Evolutionary conservation across 2,888 invertebrate genomes (phyloP), one percentile per base, ranked within the genome.

Genomic region (Flexamia atlantica): DNA sequence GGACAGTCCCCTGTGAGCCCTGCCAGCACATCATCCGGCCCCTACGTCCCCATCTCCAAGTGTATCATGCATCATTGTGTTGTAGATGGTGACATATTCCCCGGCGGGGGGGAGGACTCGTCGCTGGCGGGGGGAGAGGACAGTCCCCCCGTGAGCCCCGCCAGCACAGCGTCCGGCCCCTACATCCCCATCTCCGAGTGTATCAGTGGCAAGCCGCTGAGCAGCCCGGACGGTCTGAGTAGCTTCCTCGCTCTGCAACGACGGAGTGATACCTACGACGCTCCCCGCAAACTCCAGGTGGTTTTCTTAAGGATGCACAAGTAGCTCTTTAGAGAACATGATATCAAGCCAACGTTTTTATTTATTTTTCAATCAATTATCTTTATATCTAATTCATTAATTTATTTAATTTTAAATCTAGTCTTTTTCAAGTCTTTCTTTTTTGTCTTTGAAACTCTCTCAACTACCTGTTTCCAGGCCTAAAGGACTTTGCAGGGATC

Each of bases 151-250:
- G 91, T 93, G 83, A 92, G 94, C 76, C 94, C 94, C 81, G 93
- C 93, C 42, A 92, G 93, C 87, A 90, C 90, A 28, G 90, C 91
- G 40, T 95, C 96, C 12, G 96, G 96, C 28, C 96, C 97, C 0
- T 98, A 98, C 90, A 97, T 98, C 90, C 96, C 97, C 10, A 97
- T 98, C 87, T 97, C 97, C 82, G 97, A 98, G 90, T 98, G 98
- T 90, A 95, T 96, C 87, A 97, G 97, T 42, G 98, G 98, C 80
- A 90, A 89, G 83, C 90, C 90, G 5, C 87, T 89, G 12, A 86
- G 85, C 30, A 87, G 86, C 76, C 87, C 87, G 9, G 85, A 86
- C 50, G 87, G 87, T 20, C 82, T 87, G 28, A 86, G 82, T 36
- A 84, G 84, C 32, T 85, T 86, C 70, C 81, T 86, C 12, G 84